A percentile compares a stretch with the other conserved stretches of the same genome.
Conservation (phyloP, 2,113 vertebrate species). For the Pterocles burchelli region DNA sequence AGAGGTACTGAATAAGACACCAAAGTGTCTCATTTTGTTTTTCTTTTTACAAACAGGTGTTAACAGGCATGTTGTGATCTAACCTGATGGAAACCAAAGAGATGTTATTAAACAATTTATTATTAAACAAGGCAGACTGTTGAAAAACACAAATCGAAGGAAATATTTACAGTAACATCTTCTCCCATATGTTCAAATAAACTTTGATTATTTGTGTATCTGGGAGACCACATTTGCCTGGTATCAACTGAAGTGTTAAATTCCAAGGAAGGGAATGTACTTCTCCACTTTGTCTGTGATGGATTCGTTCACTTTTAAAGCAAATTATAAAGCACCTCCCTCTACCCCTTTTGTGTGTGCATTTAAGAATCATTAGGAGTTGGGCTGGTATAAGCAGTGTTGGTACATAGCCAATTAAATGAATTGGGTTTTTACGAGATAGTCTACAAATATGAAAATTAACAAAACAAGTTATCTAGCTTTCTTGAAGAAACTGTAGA, state of each 20-base stretch:
- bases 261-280: background rate
- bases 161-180: background rate
- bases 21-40: background rate
- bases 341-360: background rate
- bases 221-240: background rate
- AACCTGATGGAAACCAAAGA: background rate
- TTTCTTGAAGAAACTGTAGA: background rate
- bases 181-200: background rate
- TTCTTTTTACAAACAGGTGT: background rate
- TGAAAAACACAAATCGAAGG: background rate
- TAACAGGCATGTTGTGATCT: background rate
- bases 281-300: background rate
- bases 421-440: background rate
- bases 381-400: background rate
- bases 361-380: background rate
- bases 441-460: background rate
- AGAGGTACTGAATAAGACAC: background rate
- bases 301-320: background rate
- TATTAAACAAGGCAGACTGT: background rate
- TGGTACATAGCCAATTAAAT: background rate
- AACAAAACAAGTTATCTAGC: background rate
- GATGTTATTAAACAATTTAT: background rate
- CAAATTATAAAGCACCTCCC: background rate
- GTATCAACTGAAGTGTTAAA: background rate
- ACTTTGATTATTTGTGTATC: background rate